Base-by-base conservation (phyloP, 1,140 invertebrate species). In the Homarus americanus region DNA sequence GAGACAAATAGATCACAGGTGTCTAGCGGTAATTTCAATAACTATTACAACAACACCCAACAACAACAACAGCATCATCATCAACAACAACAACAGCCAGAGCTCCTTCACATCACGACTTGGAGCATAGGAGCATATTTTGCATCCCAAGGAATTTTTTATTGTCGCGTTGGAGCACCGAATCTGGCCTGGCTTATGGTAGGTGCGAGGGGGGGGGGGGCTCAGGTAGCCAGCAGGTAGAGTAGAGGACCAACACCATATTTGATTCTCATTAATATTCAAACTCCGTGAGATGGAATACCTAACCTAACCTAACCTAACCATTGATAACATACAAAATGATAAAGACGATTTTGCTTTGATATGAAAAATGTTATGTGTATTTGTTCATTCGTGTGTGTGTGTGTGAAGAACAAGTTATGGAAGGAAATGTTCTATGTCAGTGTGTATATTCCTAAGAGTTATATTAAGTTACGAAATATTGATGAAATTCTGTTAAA, bases 221-320 rank as follows among this genome's bases (percentile, higher is more conserved):
- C n/a, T 15, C 49, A 66, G 44, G 17, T 49, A 49, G 44, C 28
- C 44, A 44, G 49, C 41, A 38, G 49, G 1, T 15, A 58, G 78
- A 36, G 40, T 44, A n/a, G 66, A 41, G 66, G 80, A 78, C 49
- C 76, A 69, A 69, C 44, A 32, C 86, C 86, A 69, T 88, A 88
- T 88, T 88, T 80, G 86, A 88, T 41, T 12, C 28, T 88, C 75
- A 80, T 88, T 82, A 80, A 41, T 82, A 88, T 88, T 66, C 86
- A 69, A 41, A 79, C 75, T 66, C 32, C 75, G 86, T 82, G 86
- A 88, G 78, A 88, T 76, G 63, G 86, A 80, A 88, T 88, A 72
- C 76, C 41, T 80, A 72, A 66, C 82, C 53, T 58, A n/a, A n/a
- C n/a, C n/a, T n/a, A n/a, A n/a, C n/a, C n/a, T n/a, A n/a, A n/a